Percentiles rank a stretch among this genome's conserved stretches.
phyloP scores from a whole-genome alignment of 1,140 invertebrate species.

The Rhagoletis pomonella region DNA sequence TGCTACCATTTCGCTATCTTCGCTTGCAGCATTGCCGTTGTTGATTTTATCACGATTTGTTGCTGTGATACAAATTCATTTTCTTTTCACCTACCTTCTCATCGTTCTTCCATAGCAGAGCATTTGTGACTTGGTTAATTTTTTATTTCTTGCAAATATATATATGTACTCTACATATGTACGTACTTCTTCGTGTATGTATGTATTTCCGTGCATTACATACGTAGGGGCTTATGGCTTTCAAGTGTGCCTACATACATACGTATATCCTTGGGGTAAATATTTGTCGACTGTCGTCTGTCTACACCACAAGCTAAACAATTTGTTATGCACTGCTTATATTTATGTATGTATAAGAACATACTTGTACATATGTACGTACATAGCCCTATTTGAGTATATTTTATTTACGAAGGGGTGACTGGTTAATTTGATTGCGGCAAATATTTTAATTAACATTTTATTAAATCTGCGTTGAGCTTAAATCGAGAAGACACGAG shows the following conservation, averaged over 20 bases:
- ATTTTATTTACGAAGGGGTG: neutral
- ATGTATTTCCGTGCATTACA: too few relatives aligned
- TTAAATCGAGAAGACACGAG: conserved; percentile 34
- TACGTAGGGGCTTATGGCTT: neutral
- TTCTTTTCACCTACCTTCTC: conserved; percentile 14
- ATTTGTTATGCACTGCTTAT: neutral
- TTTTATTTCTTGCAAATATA: neutral
- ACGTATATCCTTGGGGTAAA: conserved; percentile 47
- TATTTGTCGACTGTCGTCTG: conserved; percentile 50
- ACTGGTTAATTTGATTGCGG: conserved; percentile 48
- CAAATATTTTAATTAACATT: conserved; percentile 48
- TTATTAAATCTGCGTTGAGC: conserved; percentile 35
- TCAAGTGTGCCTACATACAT: too few relatives aligned
- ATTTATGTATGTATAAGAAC: neutral
- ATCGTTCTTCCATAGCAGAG: neutral
- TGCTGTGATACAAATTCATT: conserved; percentile 42
- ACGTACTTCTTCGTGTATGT: neutral
- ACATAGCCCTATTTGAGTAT: too few relatives aligned
- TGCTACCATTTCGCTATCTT: neutral
- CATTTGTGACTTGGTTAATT: neutral
- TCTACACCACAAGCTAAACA: conserved; percentile 35
- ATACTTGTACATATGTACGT: neutral
- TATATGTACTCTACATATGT: neutral
- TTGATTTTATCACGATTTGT: conserved; percentile 29
- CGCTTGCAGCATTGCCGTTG: conserved; percentile 23